Evolutionary conservation across 2,888 invertebrate genomes (phyloP).

Genomic region (Ernsta delagoae): DNA sequence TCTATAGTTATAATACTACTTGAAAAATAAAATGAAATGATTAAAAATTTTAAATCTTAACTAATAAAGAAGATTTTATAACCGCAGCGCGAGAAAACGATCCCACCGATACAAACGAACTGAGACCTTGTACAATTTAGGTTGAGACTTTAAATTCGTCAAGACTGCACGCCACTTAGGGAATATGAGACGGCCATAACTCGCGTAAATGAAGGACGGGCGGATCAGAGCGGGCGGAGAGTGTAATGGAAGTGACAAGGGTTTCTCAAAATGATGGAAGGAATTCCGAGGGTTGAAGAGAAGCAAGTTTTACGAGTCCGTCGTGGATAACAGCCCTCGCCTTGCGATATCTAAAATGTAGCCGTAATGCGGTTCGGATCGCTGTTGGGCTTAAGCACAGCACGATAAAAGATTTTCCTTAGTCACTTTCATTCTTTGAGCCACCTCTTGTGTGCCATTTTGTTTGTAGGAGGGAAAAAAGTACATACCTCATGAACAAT

Average conservation of each 20-base stretch:
- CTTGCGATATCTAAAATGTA: slow-evolving; percentile 32
- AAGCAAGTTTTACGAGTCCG: slow-evolving; percentile 71
- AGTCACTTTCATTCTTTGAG: neutral
- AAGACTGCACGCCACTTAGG: slow-evolving; percentile 66
- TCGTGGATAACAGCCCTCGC: slow-evolving; percentile 58
- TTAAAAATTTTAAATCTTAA: neutral
- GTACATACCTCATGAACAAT: neutral
- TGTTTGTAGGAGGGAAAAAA: neutral
- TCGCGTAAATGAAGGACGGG: slow-evolving; percentile 75
- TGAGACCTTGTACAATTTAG: slow-evolving; percentile 33
- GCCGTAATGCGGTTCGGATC: slow-evolving; percentile 28
- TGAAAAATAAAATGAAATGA: no score
- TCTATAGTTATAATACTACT: no score
- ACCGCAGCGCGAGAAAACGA: neutral
- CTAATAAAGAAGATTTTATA: neutral
- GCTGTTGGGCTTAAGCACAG: slow-evolving; percentile 17
- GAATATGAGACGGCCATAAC: slow-evolving; percentile 77
- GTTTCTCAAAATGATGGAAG: slow-evolving; percentile 77
- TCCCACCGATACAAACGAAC: slow-evolving; percentile 13
- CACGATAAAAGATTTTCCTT: slow-evolving; percentile 39
- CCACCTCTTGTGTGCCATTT: slow-evolving; percentile 2
- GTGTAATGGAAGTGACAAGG: slow-evolving; percentile 82
- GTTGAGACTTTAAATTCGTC: slow-evolving; percentile 47
- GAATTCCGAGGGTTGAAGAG: slow-evolving; percentile 68
- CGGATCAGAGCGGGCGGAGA: slow-evolving; percentile 67